phyloP scores from a whole-genome alignment of 2,113 vertebrate species.

The Pseudonaja textilis region DNA sequence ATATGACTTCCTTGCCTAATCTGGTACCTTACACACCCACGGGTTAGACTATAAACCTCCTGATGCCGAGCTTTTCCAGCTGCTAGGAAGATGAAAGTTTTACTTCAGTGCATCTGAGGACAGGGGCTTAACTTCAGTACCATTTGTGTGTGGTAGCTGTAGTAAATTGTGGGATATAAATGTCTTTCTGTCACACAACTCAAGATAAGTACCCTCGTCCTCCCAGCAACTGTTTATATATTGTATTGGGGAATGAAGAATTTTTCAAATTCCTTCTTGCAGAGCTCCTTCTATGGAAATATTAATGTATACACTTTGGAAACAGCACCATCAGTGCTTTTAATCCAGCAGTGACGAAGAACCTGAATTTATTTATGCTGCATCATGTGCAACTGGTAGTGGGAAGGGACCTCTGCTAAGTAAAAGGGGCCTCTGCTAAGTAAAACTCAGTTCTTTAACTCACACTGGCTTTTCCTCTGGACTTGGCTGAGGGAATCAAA shows the following conservation, averaged over 20 bases:
- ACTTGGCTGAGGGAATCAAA: not conserved
- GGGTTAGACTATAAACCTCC: not conserved
- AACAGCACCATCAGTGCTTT: not conserved
- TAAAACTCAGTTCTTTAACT: not conserved
- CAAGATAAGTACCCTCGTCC: not conserved
- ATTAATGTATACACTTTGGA: not conserved
- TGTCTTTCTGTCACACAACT: not conserved
- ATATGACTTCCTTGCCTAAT: not conserved
- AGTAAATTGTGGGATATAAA: not conserved
- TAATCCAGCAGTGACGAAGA: not conserved
- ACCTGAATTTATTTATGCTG: not conserved
- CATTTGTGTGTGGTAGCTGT: not conserved
- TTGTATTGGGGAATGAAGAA: not conserved
- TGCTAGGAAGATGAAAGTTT: not conserved
- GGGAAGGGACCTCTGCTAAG: not conserved
- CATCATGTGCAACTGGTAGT: not conserved
- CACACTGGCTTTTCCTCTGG: not conserved
- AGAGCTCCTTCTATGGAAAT: not conserved
- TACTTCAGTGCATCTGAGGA: not conserved
- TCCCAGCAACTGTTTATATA: not conserved
- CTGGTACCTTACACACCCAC: not conserved
- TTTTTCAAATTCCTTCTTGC: not conserved
- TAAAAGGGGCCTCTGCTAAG: not conserved
- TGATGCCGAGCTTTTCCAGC: not conserved
- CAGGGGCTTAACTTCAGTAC: not conserved